Percentiles rank a stretch among this genome's conserved stretches.
These are phyloP conservation scores for Melozone crissalis DNA, from an alignment of 2,113 vertebrate genomes.

Conservation along the genomic window DNA sequence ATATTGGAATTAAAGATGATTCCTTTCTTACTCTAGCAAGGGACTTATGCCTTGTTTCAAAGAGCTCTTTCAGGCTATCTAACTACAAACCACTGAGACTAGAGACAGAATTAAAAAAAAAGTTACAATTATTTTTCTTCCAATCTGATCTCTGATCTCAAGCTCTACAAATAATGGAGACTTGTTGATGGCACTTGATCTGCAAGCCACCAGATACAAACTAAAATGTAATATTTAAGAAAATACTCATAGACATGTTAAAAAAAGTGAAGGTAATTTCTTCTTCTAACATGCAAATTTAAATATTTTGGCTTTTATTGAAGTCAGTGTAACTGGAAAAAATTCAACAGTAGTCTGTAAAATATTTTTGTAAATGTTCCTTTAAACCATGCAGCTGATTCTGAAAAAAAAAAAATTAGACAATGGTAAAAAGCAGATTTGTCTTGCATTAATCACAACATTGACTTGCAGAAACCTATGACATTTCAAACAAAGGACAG, in stretches of 20 bases:
- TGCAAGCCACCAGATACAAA: neutral
- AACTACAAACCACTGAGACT: neutral
- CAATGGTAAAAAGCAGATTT: neutral
- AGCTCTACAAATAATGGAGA: neutral
- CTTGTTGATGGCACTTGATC: neutral
- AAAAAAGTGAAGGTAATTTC: neutral
- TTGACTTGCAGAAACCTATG: neutral
- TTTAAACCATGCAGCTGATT: neutral
- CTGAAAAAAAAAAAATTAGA: neutral
- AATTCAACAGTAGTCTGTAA: neutral
- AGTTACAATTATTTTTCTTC: neutral
- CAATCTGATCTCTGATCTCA: neutral
- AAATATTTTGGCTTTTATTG: neutral
- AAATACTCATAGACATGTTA: neutral
- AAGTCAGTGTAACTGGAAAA: neutral
- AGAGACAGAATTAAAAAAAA: neutral
- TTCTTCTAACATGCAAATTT: neutral
- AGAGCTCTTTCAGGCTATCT: neutral
- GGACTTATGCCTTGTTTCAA: neutral
- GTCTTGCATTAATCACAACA: neutral
- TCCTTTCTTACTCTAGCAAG: neutral
- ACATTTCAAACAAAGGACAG: slow-evolving; percentile 9
- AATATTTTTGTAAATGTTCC: neutral
- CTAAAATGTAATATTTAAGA: neutral
- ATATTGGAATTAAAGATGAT: neutral